These are phyloP conservation scores for Drosophila kambysellisi DNA, from an alignment of 2,888 invertebrate species.

Conservation along the genomic window DNA sequence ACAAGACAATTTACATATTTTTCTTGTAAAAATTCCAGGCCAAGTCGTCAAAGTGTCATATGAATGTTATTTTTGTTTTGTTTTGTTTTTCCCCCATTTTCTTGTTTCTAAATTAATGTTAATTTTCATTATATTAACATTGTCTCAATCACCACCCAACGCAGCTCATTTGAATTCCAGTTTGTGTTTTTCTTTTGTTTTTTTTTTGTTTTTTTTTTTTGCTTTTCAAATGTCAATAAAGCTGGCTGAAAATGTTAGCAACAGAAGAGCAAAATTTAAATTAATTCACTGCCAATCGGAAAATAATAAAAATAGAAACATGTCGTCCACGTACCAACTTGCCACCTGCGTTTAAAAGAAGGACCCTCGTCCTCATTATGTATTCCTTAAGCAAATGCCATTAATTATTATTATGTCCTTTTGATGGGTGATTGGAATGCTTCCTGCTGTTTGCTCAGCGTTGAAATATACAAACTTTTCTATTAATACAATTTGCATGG, in stretches of 20 bases:
- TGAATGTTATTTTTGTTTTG: constrained; percentile 44
- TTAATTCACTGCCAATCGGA: constrained; percentile 72
- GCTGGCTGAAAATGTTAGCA: constrained; percentile 59
- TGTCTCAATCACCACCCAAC: constrained; percentile 39
- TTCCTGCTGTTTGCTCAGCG: constrained; percentile 54
- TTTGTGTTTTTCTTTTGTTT: constrained; percentile 27
- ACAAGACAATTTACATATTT: constrained; percentile 84
- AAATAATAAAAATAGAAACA: constrained; percentile 75
- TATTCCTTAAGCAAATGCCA: constrained; percentile 84
- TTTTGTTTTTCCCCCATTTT: constrained; percentile 16
- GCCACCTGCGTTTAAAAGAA: constrained; percentile 23
- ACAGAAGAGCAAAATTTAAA: constrained; percentile 62
- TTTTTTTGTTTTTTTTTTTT: not conserved
- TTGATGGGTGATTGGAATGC: constrained; percentile 66
- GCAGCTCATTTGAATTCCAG: constrained; percentile 70
- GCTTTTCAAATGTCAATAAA: constrained; percentile 18
- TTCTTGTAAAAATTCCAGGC: constrained; percentile 73
- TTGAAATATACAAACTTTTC: constrained; percentile 37
- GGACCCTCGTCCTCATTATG: constrained; percentile 74
- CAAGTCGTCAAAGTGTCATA: constrained; percentile 62
- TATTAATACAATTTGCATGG: constrained; percentile 59
- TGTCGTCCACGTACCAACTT: constrained; percentile 19
- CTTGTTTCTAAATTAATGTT: constrained; percentile 73
- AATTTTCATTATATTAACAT: constrained; percentile 77
- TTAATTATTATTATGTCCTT: constrained; percentile 85